Conservation (phyloP, 2,797 vertebrate species). For the Acanthornis magna region DNA sequence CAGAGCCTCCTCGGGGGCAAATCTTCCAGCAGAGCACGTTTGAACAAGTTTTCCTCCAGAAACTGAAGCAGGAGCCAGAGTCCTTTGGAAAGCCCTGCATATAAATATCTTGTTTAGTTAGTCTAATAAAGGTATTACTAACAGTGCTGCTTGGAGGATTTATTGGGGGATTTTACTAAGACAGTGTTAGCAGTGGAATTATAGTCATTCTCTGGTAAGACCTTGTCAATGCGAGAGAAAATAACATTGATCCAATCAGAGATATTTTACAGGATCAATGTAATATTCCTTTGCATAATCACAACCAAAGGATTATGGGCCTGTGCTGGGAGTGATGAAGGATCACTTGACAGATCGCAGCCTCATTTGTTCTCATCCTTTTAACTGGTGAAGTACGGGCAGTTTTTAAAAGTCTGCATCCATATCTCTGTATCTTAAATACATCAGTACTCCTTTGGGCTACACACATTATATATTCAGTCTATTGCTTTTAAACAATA, state of each 20-base stretch:
- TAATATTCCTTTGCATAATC: constrained; percentile 67
- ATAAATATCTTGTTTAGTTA: constrained; percentile 73
- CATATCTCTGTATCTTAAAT: not conserved
- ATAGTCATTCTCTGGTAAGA: constrained; percentile 65
- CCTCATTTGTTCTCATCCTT: constrained; percentile 33
- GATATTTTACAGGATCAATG: constrained; percentile 68
- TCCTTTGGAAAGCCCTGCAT: constrained; percentile 35
- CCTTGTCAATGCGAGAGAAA: constrained; percentile 67
- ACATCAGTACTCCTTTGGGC: not conserved
- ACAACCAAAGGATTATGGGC: constrained; percentile 51
- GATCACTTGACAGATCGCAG: constrained; percentile 52
- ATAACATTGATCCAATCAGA: constrained; percentile 71
- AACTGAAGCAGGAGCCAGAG: constrained; percentile 13
- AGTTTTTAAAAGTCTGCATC: not conserved
- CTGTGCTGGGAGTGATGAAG: constrained; percentile 31
- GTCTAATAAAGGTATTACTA: constrained; percentile 72
- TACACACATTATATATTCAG: not conserved
- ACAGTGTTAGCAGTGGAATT: constrained; percentile 72
- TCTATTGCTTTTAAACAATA: constrained; percentile 15
- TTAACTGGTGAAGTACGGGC: not conserved
- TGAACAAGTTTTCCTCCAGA: not conserved
- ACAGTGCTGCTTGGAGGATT: constrained; percentile 75
- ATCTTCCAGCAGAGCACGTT: not conserved
- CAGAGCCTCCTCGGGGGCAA: not conserved
- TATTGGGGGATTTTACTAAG: constrained; percentile 76